Base-by-base conservation (phyloP, 2,888 invertebrate species). In the Rhodophaea formosa region DNA sequence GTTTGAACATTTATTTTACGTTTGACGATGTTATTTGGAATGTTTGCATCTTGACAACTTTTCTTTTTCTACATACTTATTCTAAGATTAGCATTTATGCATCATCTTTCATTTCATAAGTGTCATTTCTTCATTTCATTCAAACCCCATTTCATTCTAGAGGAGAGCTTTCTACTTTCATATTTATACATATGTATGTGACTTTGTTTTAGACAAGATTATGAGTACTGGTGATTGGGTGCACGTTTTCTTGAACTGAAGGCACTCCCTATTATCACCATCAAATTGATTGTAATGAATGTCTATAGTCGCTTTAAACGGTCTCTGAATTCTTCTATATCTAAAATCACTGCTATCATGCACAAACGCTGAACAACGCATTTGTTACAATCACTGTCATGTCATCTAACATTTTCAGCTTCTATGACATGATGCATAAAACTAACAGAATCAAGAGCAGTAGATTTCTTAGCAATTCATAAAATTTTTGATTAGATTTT, bases 41-140 rank as follows among this genome's bases (percentile, higher is more conserved):
- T 89, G 89, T 89, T 86, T 89, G 91, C 91, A 91, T 91, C 91
- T 91, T 91, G 91, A 91, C 91, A 89, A 89, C 89, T 91, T 88
- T 86, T 86, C 81, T 89, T 87, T 84, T 75, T 75, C 69, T 72
- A 79, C 75, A 75, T 80, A 74, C 75, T n/a, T n/a, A n/a, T n/a
- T 71, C 77, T 84, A 84, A 80, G 80, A 74, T 74, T 76, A 72
- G 68, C 66, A 69, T 74, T 79, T 82, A 79, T 84, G 85, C 84
- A 84, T 86, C 80, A 80, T 82, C 56, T 77, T 75, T 77, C 75
- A 74, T 80, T 71, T 69, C 71, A 64, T 77, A 72, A 75, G 73
- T 75, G 61, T 69, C 74, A 67, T 78, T 62, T 64, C 76, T 74
- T 81, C 80, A 80, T 79, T 73, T 77, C 82, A 84, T 90, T 91